Conservation (phyloP, 2,113 vertebrate genomes). For the Propithecus coquereli region DNA sequence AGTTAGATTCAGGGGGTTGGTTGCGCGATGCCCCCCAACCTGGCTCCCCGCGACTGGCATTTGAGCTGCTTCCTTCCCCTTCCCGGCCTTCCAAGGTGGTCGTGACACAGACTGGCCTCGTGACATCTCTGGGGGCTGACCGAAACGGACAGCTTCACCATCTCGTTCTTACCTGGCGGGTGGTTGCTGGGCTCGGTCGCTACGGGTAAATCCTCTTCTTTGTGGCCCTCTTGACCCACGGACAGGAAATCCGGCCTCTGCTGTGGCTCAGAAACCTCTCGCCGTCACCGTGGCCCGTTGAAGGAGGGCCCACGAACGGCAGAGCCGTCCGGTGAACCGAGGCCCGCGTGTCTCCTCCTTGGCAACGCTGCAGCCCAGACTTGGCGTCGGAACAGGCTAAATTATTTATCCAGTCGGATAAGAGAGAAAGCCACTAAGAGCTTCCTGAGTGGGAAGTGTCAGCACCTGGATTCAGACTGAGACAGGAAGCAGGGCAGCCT, state of each 20-base stretch:
- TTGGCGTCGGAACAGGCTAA: background rate
- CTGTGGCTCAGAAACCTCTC: background rate
- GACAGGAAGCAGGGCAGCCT: background rate
- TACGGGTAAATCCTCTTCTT: background rate
- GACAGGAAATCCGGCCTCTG: background rate
- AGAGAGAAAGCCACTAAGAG: background rate
- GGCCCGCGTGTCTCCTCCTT: background rate
- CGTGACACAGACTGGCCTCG: background rate
- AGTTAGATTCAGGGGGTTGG: background rate
- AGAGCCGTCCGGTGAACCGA: background rate
- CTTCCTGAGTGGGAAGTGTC: background rate
- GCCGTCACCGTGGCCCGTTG: background rate
- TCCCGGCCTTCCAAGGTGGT: background rate
- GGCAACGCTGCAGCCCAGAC: background rate
- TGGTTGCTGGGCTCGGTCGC: background rate
- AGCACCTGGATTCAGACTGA: background rate
- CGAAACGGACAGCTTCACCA: background rate
- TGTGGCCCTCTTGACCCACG: background rate
- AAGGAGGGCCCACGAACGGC: background rate
- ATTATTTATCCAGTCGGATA: slow-evolving; percentile 4
- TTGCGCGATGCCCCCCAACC: background rate
- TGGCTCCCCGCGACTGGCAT: background rate
- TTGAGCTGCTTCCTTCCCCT: background rate
- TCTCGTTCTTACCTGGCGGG: background rate
- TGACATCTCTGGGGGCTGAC: background rate